These are phyloP conservation scores for Microtus oregoni DNA, from an alignment of 2,113 vertebrate genomes.

Conservation along the genomic window DNA sequence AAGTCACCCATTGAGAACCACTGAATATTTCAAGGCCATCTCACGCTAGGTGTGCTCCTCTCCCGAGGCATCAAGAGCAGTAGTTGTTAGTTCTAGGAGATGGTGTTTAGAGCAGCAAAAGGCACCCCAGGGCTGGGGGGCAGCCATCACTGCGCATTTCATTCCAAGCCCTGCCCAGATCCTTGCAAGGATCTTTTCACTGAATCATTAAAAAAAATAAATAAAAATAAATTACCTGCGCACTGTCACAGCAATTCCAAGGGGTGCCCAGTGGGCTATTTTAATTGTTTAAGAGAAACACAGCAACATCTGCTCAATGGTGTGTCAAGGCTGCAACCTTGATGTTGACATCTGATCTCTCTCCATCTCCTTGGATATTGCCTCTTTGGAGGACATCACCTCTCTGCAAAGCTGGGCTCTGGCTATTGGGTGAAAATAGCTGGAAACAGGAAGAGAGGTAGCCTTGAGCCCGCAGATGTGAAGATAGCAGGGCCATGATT, in stretches of 20 bases:
- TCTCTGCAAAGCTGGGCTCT: neutral
- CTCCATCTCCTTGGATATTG: neutral
- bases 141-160: no score
- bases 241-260: neutral
- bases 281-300: neutral
- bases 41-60: neutral
- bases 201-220: neutral
- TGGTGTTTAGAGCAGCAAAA: neutral
- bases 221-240: neutral
- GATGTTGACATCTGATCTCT: neutral
- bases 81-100: neutral
- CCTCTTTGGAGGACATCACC: neutral
- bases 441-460: accelerated
- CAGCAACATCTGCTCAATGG: no score
- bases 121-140: neutral
- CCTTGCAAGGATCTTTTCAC: neutral
- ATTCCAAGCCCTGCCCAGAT: neutral
- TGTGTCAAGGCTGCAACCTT: no score
- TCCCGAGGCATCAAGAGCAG: neutral
- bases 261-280: neutral
- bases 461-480: neutral
- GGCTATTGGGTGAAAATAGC: neutral
- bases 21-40: neutral
- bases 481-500: neutral
- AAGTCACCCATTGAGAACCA: neutral